phyloP scores from a whole-genome alignment of 2,113 vertebrate species.

The Spea bombifrons region DNA sequence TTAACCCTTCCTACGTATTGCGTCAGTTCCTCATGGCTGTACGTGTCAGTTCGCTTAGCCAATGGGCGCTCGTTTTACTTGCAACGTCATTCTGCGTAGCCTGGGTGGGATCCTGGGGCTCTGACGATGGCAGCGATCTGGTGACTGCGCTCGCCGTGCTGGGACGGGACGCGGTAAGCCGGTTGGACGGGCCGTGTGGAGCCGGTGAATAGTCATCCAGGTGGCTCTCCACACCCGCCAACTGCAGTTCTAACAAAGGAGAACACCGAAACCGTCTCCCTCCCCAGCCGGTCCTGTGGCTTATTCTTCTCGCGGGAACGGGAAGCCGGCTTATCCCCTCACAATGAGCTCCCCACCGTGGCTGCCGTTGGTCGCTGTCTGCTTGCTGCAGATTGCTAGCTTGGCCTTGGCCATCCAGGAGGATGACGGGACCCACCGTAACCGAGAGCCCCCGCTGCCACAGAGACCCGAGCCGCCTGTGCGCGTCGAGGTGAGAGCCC shows the following conservation, averaged over 20 bases:
- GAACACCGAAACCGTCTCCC: no score
- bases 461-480: conserved; percentile 53
- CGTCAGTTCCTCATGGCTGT: not conserved
- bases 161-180: conserved; percentile 1
- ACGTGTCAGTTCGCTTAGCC: not conserved
- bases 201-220: no score
- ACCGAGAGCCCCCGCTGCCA: conserved; percentile 52
- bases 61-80: not conserved
- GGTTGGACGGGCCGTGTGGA: conserved; percentile 3
- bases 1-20: not conserved
- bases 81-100: not conserved
- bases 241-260: no score
- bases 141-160: not conserved
- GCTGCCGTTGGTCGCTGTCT: not conserved
- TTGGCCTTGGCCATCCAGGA: conserved; percentile 46
- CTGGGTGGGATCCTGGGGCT: not conserved
- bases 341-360: no score
- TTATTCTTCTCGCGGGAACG: not conserved
- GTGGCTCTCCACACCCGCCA: no score
- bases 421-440: conserved; percentile 52
- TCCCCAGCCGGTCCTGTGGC: not conserved
- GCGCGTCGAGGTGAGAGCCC: conserved; percentile 58
- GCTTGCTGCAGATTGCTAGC: conserved; percentile 23
- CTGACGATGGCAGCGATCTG: conserved; percentile 24
- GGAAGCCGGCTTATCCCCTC: not conserved